phyloP scores from a whole-genome alignment of 1,140 invertebrate genomes.

The Ladona fulva region DNA sequence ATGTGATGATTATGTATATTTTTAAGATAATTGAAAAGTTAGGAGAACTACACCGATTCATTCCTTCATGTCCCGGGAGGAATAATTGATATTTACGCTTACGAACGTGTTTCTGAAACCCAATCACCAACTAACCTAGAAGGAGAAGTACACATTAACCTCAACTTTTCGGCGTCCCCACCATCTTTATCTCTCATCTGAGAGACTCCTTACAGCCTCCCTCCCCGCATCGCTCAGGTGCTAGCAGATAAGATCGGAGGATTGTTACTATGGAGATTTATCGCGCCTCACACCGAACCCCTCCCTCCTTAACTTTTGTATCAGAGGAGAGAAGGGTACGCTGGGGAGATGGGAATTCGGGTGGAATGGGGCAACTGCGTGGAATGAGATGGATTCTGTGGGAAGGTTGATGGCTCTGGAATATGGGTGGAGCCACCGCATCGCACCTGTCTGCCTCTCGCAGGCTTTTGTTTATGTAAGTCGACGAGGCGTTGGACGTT shows the following conservation, averaged over 20 bases:
- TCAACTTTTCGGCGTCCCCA: not conserved
- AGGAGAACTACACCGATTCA: no score
- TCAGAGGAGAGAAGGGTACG: not conserved
- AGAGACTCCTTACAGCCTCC: not conserved
- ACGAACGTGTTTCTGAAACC: no score
- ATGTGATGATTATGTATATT: no score
- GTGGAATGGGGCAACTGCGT: not conserved
- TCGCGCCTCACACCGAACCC: not conserved
- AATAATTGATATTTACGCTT: no score
- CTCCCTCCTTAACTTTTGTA: not conserved
- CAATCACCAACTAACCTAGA: no score
- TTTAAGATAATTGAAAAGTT: no score
- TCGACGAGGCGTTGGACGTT: slow-evolving; percentile 1
- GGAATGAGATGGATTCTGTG: not conserved
- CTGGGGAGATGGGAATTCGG: not conserved
- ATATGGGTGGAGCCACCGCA: not conserved
- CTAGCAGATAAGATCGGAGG: not conserved
- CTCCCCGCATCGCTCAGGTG: not conserved
- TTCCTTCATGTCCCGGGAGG: no score
- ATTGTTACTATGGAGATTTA: not conserved
- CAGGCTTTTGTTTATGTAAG: not conserved
- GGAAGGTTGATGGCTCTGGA: not conserved
- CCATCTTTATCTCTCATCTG: not conserved
- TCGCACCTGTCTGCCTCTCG: not conserved
- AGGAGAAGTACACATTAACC: not conserved